These are phyloP conservation scores for Sitophilus oryzae DNA, from an alignment of 1,140 invertebrate genomes.

Conservation along the genomic window DNA sequence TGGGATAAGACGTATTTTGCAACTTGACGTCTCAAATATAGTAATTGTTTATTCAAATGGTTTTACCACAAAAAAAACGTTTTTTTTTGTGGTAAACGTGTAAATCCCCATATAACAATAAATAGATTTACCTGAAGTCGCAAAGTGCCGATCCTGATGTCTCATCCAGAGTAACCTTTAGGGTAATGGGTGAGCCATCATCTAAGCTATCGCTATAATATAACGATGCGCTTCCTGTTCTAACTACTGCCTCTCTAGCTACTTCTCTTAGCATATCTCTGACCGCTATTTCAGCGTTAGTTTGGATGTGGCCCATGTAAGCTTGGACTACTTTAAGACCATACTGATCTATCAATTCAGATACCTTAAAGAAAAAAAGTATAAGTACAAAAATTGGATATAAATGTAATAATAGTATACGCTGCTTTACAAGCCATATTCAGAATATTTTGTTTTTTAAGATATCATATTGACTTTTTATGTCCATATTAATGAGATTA, in stretches of 20 bases:
- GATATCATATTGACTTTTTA: too few species aligned
- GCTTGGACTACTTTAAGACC: conserved; percentile 89
- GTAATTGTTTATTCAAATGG: too few species aligned
- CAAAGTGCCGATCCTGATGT: conserved; percentile 77
- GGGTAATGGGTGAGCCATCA: conserved; percentile 84
- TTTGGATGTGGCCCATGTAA: conserved; percentile 95
- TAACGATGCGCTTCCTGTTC: conserved; percentile 54
- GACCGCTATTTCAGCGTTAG: conserved; percentile 91
- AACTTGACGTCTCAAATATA: too few species aligned
- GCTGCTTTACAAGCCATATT: too few species aligned
- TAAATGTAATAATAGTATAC: background rate
- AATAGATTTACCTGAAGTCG: conserved; percentile 69
- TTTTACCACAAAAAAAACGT: too few species aligned
- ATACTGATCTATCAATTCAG: conserved; percentile 87
- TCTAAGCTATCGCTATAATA: conserved; percentile 86
- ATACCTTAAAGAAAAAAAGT: conserved; percentile 27
- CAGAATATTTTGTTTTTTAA: too few species aligned
- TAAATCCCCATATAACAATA: too few species aligned
- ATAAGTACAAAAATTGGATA: background rate
- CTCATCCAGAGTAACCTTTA: conserved; percentile 73
- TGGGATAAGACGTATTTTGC: too few species aligned
- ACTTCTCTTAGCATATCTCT: conserved; percentile 81
- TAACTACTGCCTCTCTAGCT: conserved; percentile 50
- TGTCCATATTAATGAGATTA: too few species aligned
- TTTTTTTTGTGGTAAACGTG: too few species aligned